These are phyloP conservation scores for Drosophila sp. DNA, from an alignment of 1,140 invertebrate species.

Conservation along the genomic window DNA sequence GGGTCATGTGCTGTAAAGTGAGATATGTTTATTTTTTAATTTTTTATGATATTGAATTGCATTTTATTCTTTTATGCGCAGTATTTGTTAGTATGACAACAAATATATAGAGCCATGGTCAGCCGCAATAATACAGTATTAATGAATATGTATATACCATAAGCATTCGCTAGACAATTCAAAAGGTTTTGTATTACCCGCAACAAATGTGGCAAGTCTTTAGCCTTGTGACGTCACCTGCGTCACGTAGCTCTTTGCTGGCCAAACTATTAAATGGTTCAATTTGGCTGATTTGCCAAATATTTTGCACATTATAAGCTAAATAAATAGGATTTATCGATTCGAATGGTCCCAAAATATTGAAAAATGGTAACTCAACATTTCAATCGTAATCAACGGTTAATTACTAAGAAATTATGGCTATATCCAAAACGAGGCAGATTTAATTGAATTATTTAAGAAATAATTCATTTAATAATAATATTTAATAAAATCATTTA, in stretches of 20 bases:
- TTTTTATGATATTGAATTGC: slow-evolving; percentile 74
- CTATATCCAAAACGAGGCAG: no score
- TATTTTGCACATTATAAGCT: slow-evolving; percentile 39
- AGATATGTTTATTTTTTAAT: slow-evolving; percentile 37
- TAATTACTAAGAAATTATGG: no score
- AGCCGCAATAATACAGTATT: slow-evolving; percentile 34
- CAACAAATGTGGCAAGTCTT: background rate
- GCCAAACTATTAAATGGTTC: slow-evolving; percentile 1
- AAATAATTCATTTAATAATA: no score
- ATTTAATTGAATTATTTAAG: no score
- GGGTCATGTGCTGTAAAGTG: slow-evolving; percentile 54
- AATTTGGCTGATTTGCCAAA: slow-evolving; percentile 55
- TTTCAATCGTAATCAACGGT: no score
- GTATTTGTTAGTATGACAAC: slow-evolving; percentile 12
- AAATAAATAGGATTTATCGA: no score
- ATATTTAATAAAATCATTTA: no score
- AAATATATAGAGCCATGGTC: slow-evolving; percentile 30
- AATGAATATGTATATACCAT: no score
- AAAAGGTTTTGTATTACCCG: slow-evolving; percentile 42
- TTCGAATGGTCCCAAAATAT: no score
- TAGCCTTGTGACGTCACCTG: slow-evolving; percentile 41
- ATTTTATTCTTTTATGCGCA: slow-evolving; percentile 31
- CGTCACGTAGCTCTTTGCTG: slow-evolving; percentile 29
- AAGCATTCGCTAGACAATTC: slow-evolving; percentile 2
- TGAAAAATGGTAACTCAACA: no score